These are phyloP conservation scores for Siphonodentalium dalli DNA, from an alignment of 2,888 invertebrate species.

Conservation along the genomic window DNA sequence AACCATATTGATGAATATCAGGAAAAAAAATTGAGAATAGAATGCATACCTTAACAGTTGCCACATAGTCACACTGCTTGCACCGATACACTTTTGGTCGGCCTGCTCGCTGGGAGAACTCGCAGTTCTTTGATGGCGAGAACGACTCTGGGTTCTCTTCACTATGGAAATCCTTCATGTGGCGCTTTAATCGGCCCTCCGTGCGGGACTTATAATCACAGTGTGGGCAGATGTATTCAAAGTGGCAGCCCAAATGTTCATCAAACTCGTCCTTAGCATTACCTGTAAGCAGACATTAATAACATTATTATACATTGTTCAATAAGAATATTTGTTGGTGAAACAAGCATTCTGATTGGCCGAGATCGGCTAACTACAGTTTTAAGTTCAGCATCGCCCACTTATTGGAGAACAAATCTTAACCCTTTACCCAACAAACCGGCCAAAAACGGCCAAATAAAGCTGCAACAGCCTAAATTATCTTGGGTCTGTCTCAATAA, in stretches of 20 bases:
- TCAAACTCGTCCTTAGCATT: constrained; percentile 66
- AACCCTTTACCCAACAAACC: too few relatives aligned
- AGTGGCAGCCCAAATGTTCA: constrained; percentile 70
- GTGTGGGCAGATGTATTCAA: constrained; percentile 69
- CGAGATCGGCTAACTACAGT: too few relatives aligned
- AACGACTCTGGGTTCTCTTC: constrained; percentile 60
- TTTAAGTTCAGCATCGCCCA: too few relatives aligned
- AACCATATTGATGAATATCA: too few relatives aligned
- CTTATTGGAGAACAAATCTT: too few relatives aligned
- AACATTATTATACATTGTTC: neutral
- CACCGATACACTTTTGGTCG: constrained; percentile 83
- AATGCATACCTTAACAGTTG: constrained; percentile 78
- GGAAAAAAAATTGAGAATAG: too few relatives aligned
- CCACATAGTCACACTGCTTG: constrained; percentile 87
- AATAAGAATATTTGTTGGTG: too few relatives aligned
- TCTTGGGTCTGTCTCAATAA: too few relatives aligned
- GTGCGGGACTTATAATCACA: constrained; percentile 70
- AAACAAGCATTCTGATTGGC: too few relatives aligned
- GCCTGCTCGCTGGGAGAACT: constrained; percentile 52
- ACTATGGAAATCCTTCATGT: constrained; percentile 69
- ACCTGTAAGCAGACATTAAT: constrained; percentile 45
- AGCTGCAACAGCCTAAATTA: too few relatives aligned
- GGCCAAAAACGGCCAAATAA: too few relatives aligned
- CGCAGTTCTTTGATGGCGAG: constrained; percentile 54
- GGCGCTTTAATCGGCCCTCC: constrained; percentile 69